These are phyloP conservation scores for Hyperoplus lanceolatus DNA, from an alignment of 2,797 vertebrate species.

Conservation along the genomic window DNA sequence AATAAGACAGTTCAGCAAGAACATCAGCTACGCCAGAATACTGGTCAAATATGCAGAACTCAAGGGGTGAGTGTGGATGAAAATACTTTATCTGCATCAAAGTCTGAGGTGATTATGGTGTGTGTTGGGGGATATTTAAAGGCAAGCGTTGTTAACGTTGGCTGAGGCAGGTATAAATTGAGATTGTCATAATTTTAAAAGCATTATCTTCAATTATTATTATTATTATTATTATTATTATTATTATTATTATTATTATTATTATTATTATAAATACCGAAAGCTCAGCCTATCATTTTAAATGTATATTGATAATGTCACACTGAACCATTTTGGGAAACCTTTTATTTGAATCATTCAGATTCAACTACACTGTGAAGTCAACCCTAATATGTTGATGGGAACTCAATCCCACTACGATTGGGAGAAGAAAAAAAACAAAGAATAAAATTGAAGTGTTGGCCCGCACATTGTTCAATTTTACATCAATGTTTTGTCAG, in stretches of 20 bases:
- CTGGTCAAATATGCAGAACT: constrained; percentile 95
- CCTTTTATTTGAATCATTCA: neutral
- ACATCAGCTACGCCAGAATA: constrained; percentile 92
- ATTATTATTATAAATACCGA: too few relatives aligned
- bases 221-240: too few relatives aligned
- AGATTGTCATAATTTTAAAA: neutral
- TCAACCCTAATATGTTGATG: neutral
- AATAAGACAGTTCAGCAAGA: constrained; percentile 90
- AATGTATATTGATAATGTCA: neutral
- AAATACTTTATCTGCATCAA: neutral
- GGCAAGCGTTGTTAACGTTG: neutral
- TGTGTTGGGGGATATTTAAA: neutral
- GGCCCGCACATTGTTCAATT: neutral
- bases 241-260: too few relatives aligned
- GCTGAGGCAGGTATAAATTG: neutral
- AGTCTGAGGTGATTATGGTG: neutral
- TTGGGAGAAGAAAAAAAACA: neutral
- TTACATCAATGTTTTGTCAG: neutral
- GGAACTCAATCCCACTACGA: neutral
- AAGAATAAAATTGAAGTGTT: neutral
- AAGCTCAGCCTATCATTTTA: neutral
- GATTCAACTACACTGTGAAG: neutral
- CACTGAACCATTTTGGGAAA: neutral
- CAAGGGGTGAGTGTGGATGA: constrained; percentile 87
- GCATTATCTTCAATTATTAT: neutral